Evolutionary conservation across 1,140 invertebrate species (phyloP).

Genomic region (Megalopta genalis): DNA sequence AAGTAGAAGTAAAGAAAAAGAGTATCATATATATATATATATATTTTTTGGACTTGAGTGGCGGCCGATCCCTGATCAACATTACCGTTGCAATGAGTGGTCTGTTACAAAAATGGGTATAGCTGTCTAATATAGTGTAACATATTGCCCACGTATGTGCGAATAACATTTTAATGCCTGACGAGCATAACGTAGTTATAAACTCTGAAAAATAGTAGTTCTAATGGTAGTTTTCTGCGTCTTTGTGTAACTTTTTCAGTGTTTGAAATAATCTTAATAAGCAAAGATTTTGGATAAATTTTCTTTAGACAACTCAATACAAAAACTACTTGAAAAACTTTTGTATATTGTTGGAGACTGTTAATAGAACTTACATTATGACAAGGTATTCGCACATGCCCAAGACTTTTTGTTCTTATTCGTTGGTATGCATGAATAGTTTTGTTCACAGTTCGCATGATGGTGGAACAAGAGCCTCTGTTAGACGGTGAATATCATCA

Average conservation of each 20-base stretch:
- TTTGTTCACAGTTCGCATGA: slow-evolving; percentile 78
- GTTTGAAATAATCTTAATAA: background rate
- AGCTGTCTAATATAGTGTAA: slow-evolving; percentile 22
- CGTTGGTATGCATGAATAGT: slow-evolving; percentile 75
- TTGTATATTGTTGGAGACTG: background rate
- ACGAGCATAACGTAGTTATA: background rate
- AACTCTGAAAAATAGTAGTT: background rate
- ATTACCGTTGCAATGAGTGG: slow-evolving; percentile 17
- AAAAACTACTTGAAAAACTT: background rate
- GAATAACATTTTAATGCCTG: slow-evolving; percentile 25
- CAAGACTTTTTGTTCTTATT: slow-evolving; percentile 50
- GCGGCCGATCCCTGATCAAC: background rate
- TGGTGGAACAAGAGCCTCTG: slow-evolving; percentile 74
- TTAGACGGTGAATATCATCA: slow-evolving; percentile 74
- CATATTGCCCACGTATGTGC: slow-evolving; percentile 35
- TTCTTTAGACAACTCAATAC: no score
- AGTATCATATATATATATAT: no score
- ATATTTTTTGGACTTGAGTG: background rate
- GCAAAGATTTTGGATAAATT: background rate
- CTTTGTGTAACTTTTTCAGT: background rate
- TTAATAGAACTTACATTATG: background rate
- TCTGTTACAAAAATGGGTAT: slow-evolving; percentile 25
- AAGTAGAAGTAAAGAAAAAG: no score
- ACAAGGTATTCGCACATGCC: slow-evolving; percentile 40
- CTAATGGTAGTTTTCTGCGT: background rate